These are phyloP conservation scores for Archivesica marissinica DNA, from an alignment of 1,140 invertebrate genomes.

Conservation along the genomic window DNA sequence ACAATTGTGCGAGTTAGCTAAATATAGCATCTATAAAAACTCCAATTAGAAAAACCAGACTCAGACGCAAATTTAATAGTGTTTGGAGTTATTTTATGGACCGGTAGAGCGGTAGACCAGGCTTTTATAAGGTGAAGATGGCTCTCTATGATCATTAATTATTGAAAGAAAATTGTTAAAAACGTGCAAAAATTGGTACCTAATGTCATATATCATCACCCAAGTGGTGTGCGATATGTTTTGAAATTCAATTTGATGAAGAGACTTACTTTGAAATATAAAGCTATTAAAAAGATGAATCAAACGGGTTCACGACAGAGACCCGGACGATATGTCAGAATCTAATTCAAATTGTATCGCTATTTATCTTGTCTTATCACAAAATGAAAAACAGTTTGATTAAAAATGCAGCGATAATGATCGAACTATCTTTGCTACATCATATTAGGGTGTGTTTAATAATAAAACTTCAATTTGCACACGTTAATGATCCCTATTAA, in stretches of 20 bases:
- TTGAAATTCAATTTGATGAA: background rate
- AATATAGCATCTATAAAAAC: too few relatives aligned
- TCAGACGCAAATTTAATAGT: constrained; percentile 6
- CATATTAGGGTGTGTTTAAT: background rate
- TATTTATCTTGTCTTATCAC: background rate
- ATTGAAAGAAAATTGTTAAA: background rate
- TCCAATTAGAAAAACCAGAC: too few relatives aligned
- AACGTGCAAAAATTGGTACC: background rate
- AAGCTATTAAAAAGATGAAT: background rate
- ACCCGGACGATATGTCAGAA: background rate
- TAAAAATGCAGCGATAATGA: background rate
- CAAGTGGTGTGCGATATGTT: background rate
- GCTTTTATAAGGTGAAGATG: background rate
- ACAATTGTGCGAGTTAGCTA: too few relatives aligned
- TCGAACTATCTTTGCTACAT: background rate
- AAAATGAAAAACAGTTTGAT: constrained; percentile 4
- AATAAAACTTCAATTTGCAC: too few relatives aligned
- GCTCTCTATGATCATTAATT: background rate
- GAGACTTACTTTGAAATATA: constrained; percentile 1
- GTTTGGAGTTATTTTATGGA: background rate
- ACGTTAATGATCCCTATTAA: constrained; percentile 4
- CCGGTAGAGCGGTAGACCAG: background rate
- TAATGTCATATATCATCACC: background rate
- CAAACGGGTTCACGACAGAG: background rate
- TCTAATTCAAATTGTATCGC: background rate